phyloP scores from a whole-genome alignment of 2,113 vertebrate genomes.

The Eulemur rufifrons region DNA sequence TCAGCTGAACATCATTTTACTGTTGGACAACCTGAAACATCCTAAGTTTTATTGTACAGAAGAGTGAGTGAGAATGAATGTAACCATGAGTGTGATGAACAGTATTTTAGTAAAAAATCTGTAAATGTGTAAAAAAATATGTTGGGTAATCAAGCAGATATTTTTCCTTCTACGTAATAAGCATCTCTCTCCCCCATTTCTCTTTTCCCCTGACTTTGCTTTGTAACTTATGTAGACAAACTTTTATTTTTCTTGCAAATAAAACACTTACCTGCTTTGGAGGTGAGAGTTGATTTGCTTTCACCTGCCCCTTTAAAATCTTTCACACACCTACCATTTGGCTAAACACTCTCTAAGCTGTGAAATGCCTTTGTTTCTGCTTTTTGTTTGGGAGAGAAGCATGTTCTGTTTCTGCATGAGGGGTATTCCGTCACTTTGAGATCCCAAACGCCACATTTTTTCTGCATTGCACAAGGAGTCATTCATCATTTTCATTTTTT shows the following conservation, averaged over 20 bases:
- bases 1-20: not conserved
- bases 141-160: not conserved
- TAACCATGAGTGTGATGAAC: fast-evolving
- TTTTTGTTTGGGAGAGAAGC: slow-evolving; percentile 12
- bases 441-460: slow-evolving; percentile 63
- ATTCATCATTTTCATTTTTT: slow-evolving; percentile 73
- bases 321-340: not conserved
- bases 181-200: not conserved
- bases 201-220: not conserved
- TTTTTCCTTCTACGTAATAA: not conserved
- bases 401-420: slow-evolving; percentile 52
- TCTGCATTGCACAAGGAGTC: slow-evolving; percentile 68
- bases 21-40: not conserved
- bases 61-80: not conserved
- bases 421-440: slow-evolving; percentile 46
- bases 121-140: not conserved
- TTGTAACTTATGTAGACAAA: not conserved
- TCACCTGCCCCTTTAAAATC: slow-evolving; percentile 38
- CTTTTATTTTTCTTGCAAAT: slow-evolving; percentile 42
- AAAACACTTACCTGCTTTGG: slow-evolving; percentile 35
- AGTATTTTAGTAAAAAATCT: not conserved
- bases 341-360: not conserved
- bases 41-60: not conserved
- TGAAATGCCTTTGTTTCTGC: not conserved
- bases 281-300: slow-evolving; percentile 13